Evolutionary conservation across 1,140 invertebrate genomes (phyloP).

Genomic region (Pogonognathellus flavescens): DNA sequence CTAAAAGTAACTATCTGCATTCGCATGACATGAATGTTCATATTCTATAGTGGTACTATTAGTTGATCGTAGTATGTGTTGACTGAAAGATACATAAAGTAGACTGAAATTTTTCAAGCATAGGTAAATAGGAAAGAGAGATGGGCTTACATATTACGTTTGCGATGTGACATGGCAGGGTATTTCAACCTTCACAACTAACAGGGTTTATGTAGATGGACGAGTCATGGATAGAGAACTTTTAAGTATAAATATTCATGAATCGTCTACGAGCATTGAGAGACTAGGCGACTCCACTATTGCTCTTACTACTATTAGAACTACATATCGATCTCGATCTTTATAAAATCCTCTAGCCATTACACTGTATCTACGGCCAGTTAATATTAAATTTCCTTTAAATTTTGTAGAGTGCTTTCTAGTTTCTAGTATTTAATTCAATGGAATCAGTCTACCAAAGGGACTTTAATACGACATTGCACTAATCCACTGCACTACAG

Average conservation of each 20-base stretch:
- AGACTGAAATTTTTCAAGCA: too few relatives aligned
- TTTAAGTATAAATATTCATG: constrained; percentile 28
- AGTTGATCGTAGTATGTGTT: too few relatives aligned
- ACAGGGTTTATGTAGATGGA: neutral
- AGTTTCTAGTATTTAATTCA: too few relatives aligned
- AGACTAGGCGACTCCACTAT: neutral
- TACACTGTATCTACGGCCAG: neutral
- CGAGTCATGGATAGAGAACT: neutral
- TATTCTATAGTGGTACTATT: too few relatives aligned
- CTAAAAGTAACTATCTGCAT: too few relatives aligned
- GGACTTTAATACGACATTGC: too few relatives aligned
- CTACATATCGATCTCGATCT: constrained; percentile 11
- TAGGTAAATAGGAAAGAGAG: neutral
- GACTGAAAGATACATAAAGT: too few relatives aligned
- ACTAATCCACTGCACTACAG: too few relatives aligned
- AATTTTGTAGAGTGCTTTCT: too few relatives aligned
- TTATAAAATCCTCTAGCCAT: constrained; percentile 5
- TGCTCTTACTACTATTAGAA: too few relatives aligned
- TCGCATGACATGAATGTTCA: too few relatives aligned
- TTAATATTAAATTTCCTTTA: neutral
- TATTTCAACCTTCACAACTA: neutral
- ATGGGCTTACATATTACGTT: neutral
- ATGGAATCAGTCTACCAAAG: too few relatives aligned
- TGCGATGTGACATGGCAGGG: neutral
- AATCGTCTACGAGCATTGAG: constrained; percentile 10